Percentiles rank a stretch among this genome's conserved stretches.
Conservation (phyloP, 2,113 vertebrate species). For the Grantiella picta region DNA sequence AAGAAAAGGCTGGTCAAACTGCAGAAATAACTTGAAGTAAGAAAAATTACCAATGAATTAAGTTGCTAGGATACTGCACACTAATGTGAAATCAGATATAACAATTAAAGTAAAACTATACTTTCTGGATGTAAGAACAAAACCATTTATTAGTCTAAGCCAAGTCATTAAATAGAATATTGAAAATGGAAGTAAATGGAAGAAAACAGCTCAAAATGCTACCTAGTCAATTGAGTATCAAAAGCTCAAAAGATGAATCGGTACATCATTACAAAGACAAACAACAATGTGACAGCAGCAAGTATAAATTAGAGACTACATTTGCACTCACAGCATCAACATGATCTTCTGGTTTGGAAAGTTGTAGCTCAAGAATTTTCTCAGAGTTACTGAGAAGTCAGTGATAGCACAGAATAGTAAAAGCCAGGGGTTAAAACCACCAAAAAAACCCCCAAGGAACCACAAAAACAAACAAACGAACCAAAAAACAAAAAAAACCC, state of each 20-base stretch:
- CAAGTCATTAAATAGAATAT: constrained; percentile 70
- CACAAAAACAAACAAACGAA: not conserved
- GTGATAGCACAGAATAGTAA: not conserved
- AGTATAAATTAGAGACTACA: constrained; percentile 20
- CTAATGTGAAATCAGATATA: constrained; percentile 72
- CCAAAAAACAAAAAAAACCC: not conserved
- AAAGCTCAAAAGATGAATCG: constrained; percentile 52
- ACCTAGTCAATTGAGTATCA: constrained; percentile 22
- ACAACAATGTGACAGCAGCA: constrained; percentile 43
- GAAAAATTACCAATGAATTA: constrained; percentile 32
- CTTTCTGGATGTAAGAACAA: constrained; percentile 65
- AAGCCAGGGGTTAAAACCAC: not conserved
- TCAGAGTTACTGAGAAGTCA: not conserved
- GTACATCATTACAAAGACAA: constrained; percentile 43
- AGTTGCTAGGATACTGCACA: constrained; percentile 72
- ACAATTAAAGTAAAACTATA: constrained; percentile 71
- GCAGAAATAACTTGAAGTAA: not conserved
- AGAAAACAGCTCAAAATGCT: constrained; percentile 48
- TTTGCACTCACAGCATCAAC: not conserved
- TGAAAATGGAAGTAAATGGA: constrained; percentile 67
- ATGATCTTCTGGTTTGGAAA: not conserved
- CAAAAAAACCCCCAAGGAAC: rapidly evolving
- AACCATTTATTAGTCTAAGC: constrained; percentile 67
- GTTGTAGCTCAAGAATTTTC: not conserved
- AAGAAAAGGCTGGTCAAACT: not conserved